These are phyloP conservation scores for Rhyacophila evoluta DNA, from an alignment of 2,888 invertebrate species.

Conservation along the genomic window DNA sequence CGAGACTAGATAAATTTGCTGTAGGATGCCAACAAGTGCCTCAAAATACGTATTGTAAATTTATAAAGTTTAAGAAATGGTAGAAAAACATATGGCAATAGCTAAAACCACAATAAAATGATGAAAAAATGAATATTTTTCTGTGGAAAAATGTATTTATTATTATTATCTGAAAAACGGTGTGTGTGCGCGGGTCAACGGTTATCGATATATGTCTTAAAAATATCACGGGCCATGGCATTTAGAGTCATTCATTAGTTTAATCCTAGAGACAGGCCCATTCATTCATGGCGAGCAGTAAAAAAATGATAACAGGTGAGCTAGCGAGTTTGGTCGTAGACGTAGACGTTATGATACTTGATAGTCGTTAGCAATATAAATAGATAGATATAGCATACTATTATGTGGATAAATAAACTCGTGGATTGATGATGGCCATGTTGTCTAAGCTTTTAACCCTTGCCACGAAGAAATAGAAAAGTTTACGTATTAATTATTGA, in stretches of 20 bases:
- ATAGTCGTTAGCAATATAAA: background rate
- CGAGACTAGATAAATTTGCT: too few relatives aligned
- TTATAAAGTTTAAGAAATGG: too few relatives aligned
- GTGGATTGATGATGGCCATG: background rate
- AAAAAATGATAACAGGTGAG: conserved; percentile 21
- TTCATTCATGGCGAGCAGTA: conserved; percentile 10
- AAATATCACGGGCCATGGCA: conserved; percentile 14
- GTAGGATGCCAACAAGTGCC: too few relatives aligned
- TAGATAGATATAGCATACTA: background rate
- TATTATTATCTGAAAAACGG: too few relatives aligned
- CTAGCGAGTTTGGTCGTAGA: background rate
- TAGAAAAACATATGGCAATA: too few relatives aligned
- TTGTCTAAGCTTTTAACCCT: background rate
- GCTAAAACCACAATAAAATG: too few relatives aligned
- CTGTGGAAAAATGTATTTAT: too few relatives aligned
- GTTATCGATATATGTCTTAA: background rate
- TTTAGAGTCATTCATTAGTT: conserved; percentile 14
- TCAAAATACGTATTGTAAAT: too few relatives aligned
- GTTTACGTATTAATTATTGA: too few relatives aligned
- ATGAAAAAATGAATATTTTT: too few relatives aligned
- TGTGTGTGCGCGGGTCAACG: background rate
- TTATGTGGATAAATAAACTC: background rate
- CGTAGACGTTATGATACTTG: background rate
- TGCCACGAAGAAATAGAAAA: background rate
- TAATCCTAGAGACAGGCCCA: conserved; percentile 17